phyloP scores from a whole-genome alignment of 92 coral and sea anemone species.

The Siderastrea siderea region DNA sequence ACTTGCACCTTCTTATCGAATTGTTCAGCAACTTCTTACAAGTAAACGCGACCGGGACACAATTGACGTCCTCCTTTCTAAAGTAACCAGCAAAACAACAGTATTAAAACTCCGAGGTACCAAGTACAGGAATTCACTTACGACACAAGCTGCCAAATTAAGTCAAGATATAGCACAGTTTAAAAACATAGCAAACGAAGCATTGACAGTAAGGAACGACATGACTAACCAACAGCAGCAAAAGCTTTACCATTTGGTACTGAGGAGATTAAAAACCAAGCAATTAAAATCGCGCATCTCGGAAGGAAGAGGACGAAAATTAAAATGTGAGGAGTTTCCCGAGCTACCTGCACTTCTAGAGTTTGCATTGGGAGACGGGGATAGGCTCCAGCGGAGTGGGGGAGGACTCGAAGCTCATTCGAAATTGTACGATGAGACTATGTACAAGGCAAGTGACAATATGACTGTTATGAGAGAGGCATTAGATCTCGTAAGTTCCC shows the following conservation, averaged over 20 bases:
- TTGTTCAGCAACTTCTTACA: slow-evolving; percentile 4
- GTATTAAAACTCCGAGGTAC: slow-evolving; percentile 31
- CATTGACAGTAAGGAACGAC: slow-evolving; percentile 48
- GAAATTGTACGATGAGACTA: slow-evolving; percentile 49
- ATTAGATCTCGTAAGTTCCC: slow-evolving; percentile 49
- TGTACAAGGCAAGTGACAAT: slow-evolving; percentile 50
- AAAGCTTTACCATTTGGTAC: slow-evolving; percentile 14
- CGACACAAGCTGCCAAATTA: neutral
- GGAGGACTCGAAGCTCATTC: slow-evolving; percentile 65
- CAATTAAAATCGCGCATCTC: slow-evolving; percentile 3
- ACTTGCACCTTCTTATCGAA: neutral
- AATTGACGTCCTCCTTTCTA: slow-evolving; percentile 23
- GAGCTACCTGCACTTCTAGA: slow-evolving; percentile 49
- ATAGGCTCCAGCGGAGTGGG: slow-evolving; percentile 27
- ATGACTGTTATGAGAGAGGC: slow-evolving; percentile 61
- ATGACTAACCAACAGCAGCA: slow-evolving; percentile 47
- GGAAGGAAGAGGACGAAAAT: slow-evolving; percentile 47
- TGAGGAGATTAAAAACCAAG: slow-evolving; percentile 13
- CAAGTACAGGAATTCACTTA: slow-evolving; percentile 18
- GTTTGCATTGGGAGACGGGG: slow-evolving; percentile 60
- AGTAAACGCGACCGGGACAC: slow-evolving; percentile 33
- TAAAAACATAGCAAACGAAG: slow-evolving; percentile 10
- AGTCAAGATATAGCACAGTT: neutral
- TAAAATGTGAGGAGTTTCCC: slow-evolving; percentile 55
- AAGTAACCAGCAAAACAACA: slow-evolving; percentile 18